Conservation (phyloP, 2,888 invertebrate genomes). For the Uropetala carovei region DNA sequence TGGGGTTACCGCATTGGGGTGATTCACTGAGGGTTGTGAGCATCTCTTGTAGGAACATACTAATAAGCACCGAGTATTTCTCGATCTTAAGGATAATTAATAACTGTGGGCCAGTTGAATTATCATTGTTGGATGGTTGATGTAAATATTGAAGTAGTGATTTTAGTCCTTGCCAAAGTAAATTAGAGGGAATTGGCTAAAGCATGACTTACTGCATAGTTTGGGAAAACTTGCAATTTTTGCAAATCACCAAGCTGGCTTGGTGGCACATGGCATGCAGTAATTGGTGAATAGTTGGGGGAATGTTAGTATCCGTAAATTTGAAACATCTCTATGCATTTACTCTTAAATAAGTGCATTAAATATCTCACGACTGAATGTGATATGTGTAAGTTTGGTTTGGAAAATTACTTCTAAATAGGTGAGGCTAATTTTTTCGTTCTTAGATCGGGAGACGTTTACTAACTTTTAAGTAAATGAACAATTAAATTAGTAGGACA, state of each 20-base stretch:
- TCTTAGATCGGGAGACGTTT: too few relatives aligned
- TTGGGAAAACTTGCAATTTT: neutral
- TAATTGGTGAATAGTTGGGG: neutral
- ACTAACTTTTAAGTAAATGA: too few relatives aligned
- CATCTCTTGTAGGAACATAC: constrained; percentile 6
- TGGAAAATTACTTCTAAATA: neutral
- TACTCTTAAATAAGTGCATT: neutral
- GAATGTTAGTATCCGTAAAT: neutral
- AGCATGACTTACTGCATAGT: neutral
- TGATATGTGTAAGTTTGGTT: neutral
- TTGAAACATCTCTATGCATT: neutral
- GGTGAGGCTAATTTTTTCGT: too few relatives aligned
- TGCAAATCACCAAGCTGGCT: neutral
- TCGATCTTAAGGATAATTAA: neutral
- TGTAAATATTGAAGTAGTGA: neutral
- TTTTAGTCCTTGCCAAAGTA: neutral
- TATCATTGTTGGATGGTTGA: neutral
- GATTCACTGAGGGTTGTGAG: neutral
- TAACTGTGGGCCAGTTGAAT: constrained; percentile 9
- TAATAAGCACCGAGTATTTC: neutral
- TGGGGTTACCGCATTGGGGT: neutral
- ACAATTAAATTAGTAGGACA: too few relatives aligned
- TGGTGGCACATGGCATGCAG: neutral
- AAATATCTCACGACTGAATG: neutral
- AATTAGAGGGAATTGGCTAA: neutral